phyloP scores from a whole-genome alignment of 2,888 invertebrate genomes.

The Oscheius sp. region DNA sequence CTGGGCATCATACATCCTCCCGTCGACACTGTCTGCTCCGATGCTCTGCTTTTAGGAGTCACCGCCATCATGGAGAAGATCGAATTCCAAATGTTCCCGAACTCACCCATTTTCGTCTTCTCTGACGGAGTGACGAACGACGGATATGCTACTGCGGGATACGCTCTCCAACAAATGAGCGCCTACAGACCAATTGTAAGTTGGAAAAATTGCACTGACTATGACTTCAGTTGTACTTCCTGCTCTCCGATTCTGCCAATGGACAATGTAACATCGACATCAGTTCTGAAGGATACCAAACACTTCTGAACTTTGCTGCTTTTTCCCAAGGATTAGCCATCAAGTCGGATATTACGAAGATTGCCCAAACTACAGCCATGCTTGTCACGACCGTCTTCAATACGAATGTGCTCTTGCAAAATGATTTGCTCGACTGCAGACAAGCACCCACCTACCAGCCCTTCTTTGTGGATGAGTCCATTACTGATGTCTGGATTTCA shows the following conservation, averaged over 20 bases:
- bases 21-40: constrained; percentile 55
- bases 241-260: constrained; percentile 45
- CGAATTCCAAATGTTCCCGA: constrained; percentile 50
- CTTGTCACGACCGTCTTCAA: constrained; percentile 43
- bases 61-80: constrained; percentile 35
- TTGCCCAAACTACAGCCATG: constrained; percentile 35
- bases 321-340: constrained; percentile 48
- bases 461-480: constrained; percentile 62
- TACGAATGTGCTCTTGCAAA: constrained; percentile 45
- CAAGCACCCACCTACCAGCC: constrained; percentile 55
- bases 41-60: constrained; percentile 49
- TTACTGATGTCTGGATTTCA: constrained; percentile 44
- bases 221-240: constrained; percentile 43
- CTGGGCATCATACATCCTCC: constrained; percentile 41
- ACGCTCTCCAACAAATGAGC: constrained; percentile 46
- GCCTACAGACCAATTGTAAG: constrained; percentile 40
- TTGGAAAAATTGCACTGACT: background rate
- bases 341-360: constrained; percentile 40
- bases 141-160: constrained; percentile 37
- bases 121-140: constrained; percentile 59
- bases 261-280: constrained; percentile 52
- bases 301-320: constrained; percentile 39
- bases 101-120: constrained; percentile 60
- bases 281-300: constrained; percentile 37
- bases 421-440: constrained; percentile 63